phyloP scores from a whole-genome alignment of 2,113 vertebrate genomes.

The Mystacornis crossleyi region DNA sequence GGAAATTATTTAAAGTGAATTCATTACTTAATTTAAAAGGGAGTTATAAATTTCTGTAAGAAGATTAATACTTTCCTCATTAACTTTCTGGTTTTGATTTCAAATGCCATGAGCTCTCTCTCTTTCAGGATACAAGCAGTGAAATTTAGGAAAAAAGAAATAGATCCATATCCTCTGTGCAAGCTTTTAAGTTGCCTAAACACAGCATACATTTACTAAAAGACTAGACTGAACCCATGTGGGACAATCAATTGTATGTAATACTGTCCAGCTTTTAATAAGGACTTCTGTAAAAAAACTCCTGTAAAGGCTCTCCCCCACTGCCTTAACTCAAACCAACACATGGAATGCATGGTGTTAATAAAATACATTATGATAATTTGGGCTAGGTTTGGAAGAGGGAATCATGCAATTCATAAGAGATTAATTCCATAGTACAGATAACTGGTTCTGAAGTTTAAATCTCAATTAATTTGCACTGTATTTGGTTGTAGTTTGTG shows the following conservation, averaged over 20 bases:
- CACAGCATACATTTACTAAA: not conserved
- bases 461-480: slow-evolving; percentile 55
- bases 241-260: not conserved
- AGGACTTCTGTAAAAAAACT: not conserved
- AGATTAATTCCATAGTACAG: slow-evolving; percentile 28
- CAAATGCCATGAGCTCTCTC: not conserved
- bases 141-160: not conserved
- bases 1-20: slow-evolving; percentile 38
- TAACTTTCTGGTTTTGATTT: slow-evolving; percentile 19
- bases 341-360: not conserved
- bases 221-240: not conserved
- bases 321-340: not conserved
- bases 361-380: not conserved
- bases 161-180: not conserved
- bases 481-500: slow-evolving; percentile 37
- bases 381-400: not conserved
- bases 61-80: slow-evolving; percentile 23
- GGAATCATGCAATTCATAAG: slow-evolving; percentile 35
- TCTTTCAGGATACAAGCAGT: not conserved
- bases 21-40: slow-evolving; percentile 3
- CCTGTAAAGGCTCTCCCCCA: not conserved
- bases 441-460: slow-evolving; percentile 34
- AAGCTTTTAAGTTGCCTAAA: not conserved
- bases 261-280: not conserved
- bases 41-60: not conserved